Conservation (phyloP, 1,140 invertebrate genomes). For the Drosophila bocki region DNA sequence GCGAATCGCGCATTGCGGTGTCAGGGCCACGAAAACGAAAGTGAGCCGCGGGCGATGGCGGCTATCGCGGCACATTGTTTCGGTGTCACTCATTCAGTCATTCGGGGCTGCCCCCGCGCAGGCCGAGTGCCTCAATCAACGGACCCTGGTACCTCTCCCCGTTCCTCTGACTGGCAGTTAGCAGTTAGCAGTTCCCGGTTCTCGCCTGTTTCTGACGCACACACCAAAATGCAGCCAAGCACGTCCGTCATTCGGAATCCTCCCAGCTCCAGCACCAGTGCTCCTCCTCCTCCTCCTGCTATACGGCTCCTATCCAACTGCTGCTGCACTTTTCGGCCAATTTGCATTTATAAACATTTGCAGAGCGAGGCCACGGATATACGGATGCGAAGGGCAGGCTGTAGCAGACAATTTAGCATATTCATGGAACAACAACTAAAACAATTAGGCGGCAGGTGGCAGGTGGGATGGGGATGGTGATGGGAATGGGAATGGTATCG, state of each 20-base stretch:
- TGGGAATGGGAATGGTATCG: slow-evolving; percentile 12
- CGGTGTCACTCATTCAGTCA: slow-evolving; percentile 56
- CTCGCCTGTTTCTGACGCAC: slow-evolving; percentile 39
- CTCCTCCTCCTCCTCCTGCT: neutral
- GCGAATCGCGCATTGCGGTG: slow-evolving; percentile 21
- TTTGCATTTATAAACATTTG: slow-evolving; percentile 83
- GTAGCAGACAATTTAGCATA: slow-evolving; percentile 79
- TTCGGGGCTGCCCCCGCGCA: slow-evolving; percentile 30
- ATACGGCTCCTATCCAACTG: slow-evolving; percentile 30
- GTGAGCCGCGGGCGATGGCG: slow-evolving; percentile 27
- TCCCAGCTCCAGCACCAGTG: neutral
- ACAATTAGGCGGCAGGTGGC: slow-evolving; percentile 72
- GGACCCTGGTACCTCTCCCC: neutral
- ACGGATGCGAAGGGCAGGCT: slow-evolving; percentile 42
- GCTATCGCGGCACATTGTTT: slow-evolving; percentile 42
- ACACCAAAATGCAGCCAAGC: slow-evolving; percentile 52
- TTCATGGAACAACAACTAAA: slow-evolving; percentile 81
- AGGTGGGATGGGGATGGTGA: slow-evolving; percentile 45
- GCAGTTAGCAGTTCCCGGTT: slow-evolving; percentile 5
- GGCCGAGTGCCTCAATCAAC: slow-evolving; percentile 28
- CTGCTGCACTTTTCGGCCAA: slow-evolving; percentile 77
- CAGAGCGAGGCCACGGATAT: slow-evolving; percentile 38
- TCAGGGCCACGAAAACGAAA: slow-evolving; percentile 50
- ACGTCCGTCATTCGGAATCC: slow-evolving; percentile 49
- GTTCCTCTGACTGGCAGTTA: slow-evolving; percentile 4